Conservation (phyloP, 2,888 invertebrate species). For the Nemurella pictetii region DNA sequence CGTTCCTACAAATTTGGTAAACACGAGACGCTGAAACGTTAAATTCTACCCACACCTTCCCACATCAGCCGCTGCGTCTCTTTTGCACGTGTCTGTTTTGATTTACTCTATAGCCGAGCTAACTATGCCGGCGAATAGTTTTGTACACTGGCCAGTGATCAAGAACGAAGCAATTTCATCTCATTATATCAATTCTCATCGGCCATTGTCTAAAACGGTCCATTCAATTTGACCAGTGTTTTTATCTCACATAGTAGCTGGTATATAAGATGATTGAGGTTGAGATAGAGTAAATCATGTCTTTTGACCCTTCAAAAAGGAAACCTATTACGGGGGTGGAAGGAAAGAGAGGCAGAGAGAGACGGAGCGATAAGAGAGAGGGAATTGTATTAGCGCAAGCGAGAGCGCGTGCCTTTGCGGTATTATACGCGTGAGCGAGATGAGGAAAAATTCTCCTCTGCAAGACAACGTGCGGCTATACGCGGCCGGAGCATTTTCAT, state of each 20-base stretch:
- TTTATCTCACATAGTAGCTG: slow-evolving; percentile 5
- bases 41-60: background rate
- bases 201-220: background rate
- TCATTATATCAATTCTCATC: background rate
- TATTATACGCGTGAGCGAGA: background rate
- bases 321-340: slow-evolving; percentile 42
- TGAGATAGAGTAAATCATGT: slow-evolving; percentile 43
- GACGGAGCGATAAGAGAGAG: slow-evolving; percentile 25
- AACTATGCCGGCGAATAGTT: background rate
- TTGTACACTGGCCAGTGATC: background rate
- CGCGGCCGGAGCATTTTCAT: background rate
- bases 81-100: too few species aligned
- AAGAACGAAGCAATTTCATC: background rate
- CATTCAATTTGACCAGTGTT: background rate
- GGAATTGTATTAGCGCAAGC: slow-evolving; percentile 21
- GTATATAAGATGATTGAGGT: slow-evolving; percentile 39
- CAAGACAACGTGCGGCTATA: background rate
- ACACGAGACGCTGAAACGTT: background rate
- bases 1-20: too few species aligned
- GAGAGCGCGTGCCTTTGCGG: background rate
- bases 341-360: slow-evolving; percentile 29
- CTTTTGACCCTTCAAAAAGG: slow-evolving; percentile 43
- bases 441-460: background rate
- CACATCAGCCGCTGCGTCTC: too few species aligned
- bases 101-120: background rate